Evolutionary conservation across 2,888 invertebrate species (phyloP), one percentile per base, ranked within the genome.

Genomic region (Microctonus aethiopoides): DNA sequence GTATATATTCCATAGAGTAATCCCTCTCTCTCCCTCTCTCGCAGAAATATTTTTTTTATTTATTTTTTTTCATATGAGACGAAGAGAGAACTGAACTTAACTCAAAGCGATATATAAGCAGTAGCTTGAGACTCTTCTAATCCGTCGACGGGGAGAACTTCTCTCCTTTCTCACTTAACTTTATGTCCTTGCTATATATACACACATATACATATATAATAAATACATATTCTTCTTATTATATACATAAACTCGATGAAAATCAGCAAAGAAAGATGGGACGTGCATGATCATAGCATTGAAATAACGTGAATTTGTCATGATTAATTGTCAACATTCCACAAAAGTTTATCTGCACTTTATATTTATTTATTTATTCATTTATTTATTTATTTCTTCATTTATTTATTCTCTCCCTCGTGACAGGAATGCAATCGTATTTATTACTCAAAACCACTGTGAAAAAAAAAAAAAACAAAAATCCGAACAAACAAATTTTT

Each of bases 11-110:
- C n/a, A 39, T 39, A n/a, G 51, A 52, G 61, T n/a, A n/a, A 22
- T 62, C 63, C 60, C 34, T 41, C 24, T 39, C 20, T 34, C 13
- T 62, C 63, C 60, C 34, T 41, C 24, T 39, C 20, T 34, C 13
- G 16, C 41, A 41, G 39, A 22, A 9, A 4, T 32, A 6, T 32
- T 29, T 29, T 51, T 7, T 41, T 16, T n/a, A 16, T 46, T 22
- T 16, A 24, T 29, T 34, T 60, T 22, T 59, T 64, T 34, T 68
- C 71, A 63, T 70, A 74, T 68, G 72, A 73, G 32, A 63, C 13
- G 51, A 51, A 32, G 51, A 62, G 75, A 80, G 80, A 81, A 81
- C 77, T 75, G 77, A 79, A 83, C 80, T n/a, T n/a, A 81, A 54
- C 68, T 73, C 72, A 73, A 78, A 79, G 77, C 76, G 73, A 52